phyloP scores from a whole-genome alignment of 2,888 invertebrate species.

The Noctuana brunneofusca region DNA sequence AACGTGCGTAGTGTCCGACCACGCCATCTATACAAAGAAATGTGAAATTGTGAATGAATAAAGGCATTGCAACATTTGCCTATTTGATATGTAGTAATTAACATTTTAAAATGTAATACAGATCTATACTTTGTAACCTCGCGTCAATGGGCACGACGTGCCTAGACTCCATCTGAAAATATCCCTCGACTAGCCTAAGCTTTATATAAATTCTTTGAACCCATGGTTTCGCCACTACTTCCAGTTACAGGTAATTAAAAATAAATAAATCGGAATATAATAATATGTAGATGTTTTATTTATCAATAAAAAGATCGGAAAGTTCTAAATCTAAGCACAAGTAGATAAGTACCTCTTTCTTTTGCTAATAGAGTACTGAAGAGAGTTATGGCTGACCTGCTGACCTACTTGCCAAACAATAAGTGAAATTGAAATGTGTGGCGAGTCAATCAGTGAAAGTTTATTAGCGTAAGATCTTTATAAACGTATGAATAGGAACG shows the following conservation, averaged over 20 bases:
- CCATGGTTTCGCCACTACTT: no score
- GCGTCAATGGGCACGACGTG: no score
- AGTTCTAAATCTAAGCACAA: not conserved
- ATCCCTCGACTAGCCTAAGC: no score
- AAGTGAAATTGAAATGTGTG: conserved; percentile 25
- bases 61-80: no score
- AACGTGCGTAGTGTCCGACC: conserved; percentile 59
- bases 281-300: not conserved
- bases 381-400: conserved; percentile 1
- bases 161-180: no score
- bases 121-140: no score
- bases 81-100: not conserved
- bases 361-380: not conserved
- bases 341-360: not conserved
- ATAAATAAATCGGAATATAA: not conserved
- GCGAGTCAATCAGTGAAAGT: conserved; percentile 31
- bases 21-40: conserved; percentile 59
- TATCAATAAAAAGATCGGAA: not conserved
- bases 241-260: not conserved
- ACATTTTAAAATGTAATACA: not conserved
- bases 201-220: no score
- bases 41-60: not conserved
- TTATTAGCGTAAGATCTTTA: not conserved
- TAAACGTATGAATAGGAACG: not conserved
- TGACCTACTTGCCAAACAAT: conserved; percentile 21